These are phyloP conservation scores for Hirtodrosophila duncani DNA, from an alignment of 2,888 invertebrate genomes.

Conservation along the genomic window DNA sequence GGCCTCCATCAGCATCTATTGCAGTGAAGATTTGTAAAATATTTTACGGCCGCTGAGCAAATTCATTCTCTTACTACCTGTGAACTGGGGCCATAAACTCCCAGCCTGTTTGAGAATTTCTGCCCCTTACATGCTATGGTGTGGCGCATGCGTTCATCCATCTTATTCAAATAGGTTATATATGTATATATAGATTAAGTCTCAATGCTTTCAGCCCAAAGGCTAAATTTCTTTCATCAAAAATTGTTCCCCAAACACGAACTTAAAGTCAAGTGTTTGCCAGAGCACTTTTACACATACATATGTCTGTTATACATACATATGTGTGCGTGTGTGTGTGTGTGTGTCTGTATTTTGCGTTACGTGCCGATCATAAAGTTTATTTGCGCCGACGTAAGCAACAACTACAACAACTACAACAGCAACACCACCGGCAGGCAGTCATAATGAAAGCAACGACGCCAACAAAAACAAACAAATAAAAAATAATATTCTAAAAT, in stretches of 20 bases:
- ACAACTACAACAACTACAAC: slow-evolving; percentile 4
- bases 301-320: slow-evolving; percentile 6
- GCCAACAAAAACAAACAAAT: slow-evolving; percentile 48
- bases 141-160: too few species aligned
- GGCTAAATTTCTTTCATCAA: neutral
- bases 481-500: slow-evolving; percentile 65
- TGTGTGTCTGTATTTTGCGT: slow-evolving; percentile 22
- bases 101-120: neutral
- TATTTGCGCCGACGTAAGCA: slow-evolving; percentile 48
- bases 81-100: too few species aligned
- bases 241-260: slow-evolving; percentile 1
- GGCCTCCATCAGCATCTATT: too few species aligned
- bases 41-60: too few species aligned
- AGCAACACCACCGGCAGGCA: slow-evolving; percentile 8
- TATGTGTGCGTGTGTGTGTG: slow-evolving; percentile 3
- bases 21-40: too few species aligned
- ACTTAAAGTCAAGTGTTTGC: slow-evolving; percentile 30
- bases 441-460: slow-evolving; percentile 27
- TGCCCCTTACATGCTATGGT: too few species aligned
- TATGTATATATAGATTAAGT: neutral
- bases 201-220: too few species aligned
- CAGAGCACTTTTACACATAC: slow-evolving; percentile 15
- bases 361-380: slow-evolving; percentile 70
- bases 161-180: slow-evolving; percentile 8
- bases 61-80: too few species aligned